Evolutionary conservation across 2,113 vertebrate genomes (phyloP).

Genomic region (Neodon shergylaensis): DNA sequence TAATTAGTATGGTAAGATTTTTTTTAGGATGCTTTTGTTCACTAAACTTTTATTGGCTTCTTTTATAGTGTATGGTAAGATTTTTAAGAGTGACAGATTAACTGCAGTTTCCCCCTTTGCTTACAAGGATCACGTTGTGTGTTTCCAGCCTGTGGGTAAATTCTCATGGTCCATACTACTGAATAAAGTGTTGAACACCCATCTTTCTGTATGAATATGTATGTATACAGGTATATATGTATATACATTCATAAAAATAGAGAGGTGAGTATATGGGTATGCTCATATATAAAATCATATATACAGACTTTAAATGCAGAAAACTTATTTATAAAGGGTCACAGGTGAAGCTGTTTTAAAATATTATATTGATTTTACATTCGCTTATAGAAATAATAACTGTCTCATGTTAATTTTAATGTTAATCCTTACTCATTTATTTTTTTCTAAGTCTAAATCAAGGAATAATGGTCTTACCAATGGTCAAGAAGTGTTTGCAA

Average conservation of each 20-base stretch:
- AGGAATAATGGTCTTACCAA: neutral
- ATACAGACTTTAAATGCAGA: neutral
- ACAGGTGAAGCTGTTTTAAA: neutral
- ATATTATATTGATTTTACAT: neutral
- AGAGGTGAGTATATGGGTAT: neutral
- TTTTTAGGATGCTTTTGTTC: too few species aligned
- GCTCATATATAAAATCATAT: neutral
- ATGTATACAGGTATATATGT: too few species aligned
- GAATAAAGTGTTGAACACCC: neutral
- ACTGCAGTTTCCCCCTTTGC: neutral
- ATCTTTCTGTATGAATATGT: neutral
- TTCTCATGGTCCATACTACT: neutral
- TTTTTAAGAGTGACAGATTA: neutral
- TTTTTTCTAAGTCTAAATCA: neutral
- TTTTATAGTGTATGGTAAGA: neutral
- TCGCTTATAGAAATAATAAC: neutral
- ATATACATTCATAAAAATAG: neutral
- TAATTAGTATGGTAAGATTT: conserved; percentile 12
- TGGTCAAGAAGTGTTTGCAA: neutral
- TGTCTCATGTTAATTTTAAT: conserved; percentile 1
- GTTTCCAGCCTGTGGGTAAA: neutral
- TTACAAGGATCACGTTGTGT: neutral
- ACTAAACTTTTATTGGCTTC: too few species aligned
- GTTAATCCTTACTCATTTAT: neutral
- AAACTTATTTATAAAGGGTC: neutral